Conservation (phyloP, 2,797 vertebrate genomes). For the Alectoris magna region DNA sequence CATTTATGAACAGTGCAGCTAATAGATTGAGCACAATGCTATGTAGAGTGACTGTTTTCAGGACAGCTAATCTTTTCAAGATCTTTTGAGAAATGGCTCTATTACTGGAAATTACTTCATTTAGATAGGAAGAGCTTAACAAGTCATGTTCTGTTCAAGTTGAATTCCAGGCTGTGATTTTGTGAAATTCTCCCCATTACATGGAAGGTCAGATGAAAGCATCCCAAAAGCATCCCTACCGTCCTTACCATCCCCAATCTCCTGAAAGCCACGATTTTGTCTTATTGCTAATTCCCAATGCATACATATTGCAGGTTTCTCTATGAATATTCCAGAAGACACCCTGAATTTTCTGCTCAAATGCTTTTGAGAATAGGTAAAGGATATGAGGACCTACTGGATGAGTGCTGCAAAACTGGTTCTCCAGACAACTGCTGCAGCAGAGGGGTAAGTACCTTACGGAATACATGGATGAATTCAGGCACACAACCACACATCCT, state of each 20-base stretch:
- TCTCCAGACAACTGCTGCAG: slow-evolving; percentile 44
- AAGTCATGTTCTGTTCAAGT: fast-evolving
- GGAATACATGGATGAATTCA: fast-evolving
- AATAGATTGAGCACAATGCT: fast-evolving
- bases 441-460: slow-evolving; percentile 49
- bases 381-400: slow-evolving; percentile 60
- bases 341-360: slow-evolving; percentile 52
- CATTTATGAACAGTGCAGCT: not conserved
- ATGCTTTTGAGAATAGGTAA: slow-evolving; percentile 53
- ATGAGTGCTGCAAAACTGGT: slow-evolving; percentile 63
- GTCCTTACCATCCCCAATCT: fast-evolving
- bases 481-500: fast-evolving
- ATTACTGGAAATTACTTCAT: not conserved
- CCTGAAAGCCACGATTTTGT: fast-evolving
- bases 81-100: fast-evolving
- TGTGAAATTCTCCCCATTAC: not conserved
- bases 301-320: slow-evolving; percentile 59
- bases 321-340: slow-evolving; percentile 68
- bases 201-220: not conserved
- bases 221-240: not conserved
- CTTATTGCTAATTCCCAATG: not conserved
- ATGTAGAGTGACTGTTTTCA: not conserved
- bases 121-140: not conserved
- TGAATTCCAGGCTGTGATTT: not conserved
- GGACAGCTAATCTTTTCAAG: not conserved